Evolutionary conservation across 2,888 invertebrate species (phyloP).

Genomic region (Diogma glabrata): DNA sequence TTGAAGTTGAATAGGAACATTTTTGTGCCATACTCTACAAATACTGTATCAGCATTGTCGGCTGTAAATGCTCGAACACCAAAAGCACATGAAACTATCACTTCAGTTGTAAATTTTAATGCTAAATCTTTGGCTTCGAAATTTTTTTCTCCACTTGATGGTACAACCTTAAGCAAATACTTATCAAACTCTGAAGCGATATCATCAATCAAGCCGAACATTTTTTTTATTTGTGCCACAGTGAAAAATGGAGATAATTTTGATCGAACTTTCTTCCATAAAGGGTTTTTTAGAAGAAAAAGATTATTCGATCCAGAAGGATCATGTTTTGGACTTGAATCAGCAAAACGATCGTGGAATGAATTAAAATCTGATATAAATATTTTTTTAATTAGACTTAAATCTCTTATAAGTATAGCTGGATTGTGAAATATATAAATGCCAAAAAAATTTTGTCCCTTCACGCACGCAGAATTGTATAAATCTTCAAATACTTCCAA

Average conservation of each 20-base stretch:
- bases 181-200: conserved; percentile 11
- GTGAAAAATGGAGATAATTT: conserved; percentile 28
- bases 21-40: not conserved
- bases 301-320: not conserved
- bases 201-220: conserved; percentile 13
- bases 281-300: not conserved
- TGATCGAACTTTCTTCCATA: not conserved
- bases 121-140: conserved; percentile 5
- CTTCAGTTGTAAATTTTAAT: conserved; percentile 8
- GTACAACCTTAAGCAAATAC: not conserved
- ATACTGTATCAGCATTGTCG: conserved; percentile 8
- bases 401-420: conserved; percentile 19
- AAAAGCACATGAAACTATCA: conserved; percentile 12
- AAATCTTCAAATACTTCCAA: conserved; percentile 30
- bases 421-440: conserved; percentile 13
- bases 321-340: not conserved
- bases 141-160: not conserved
- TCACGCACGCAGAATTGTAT: conserved; percentile 24
- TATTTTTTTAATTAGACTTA: not conserved
- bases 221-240: conserved; percentile 13
- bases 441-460: not conserved
- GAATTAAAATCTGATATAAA: not conserved
- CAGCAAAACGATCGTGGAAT: not conserved
- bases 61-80: conserved; percentile 12
- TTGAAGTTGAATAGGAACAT: conserved; percentile 3